These are phyloP conservation scores for Rhinoptilus africanus DNA, from an alignment of 2,113 vertebrate genomes.

Conservation along the genomic window DNA sequence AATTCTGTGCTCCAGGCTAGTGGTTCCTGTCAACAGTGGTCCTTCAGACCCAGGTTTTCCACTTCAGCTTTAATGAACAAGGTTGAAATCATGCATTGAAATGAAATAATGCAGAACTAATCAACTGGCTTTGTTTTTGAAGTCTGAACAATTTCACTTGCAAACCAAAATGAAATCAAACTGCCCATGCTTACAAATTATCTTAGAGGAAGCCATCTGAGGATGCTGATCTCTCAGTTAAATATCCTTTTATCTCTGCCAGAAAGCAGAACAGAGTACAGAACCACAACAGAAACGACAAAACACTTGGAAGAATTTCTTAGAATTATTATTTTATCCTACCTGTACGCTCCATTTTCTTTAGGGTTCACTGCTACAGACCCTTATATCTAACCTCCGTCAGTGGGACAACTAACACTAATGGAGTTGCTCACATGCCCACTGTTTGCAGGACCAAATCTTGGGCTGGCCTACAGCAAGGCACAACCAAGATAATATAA, in stretches of 20 bases:
- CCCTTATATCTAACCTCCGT: rapidly evolving
- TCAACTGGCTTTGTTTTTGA: slow-evolving; percentile 26
- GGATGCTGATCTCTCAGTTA: background rate
- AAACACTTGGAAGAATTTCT: background rate
- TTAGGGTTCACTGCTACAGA: background rate
- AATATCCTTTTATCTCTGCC: background rate
- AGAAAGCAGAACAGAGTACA: background rate
- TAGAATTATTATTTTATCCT: background rate
- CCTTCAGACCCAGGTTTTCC: slow-evolving; percentile 58
- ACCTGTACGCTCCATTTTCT: background rate
- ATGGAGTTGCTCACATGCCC: rapidly evolving
- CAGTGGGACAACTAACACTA: background rate
- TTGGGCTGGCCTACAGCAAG: background rate
- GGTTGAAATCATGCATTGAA: slow-evolving; percentile 60
- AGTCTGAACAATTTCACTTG: slow-evolving; percentile 20
- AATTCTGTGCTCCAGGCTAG: slow-evolving; percentile 60
- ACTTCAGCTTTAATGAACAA: slow-evolving; percentile 70
- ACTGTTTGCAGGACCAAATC: background rate
- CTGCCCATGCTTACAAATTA: background rate
- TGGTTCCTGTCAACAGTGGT: slow-evolving; percentile 52
- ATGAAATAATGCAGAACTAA: slow-evolving; percentile 59
- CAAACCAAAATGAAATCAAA: background rate
- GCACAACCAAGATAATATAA: background rate
- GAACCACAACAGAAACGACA: background rate
- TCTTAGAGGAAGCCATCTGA: background rate